Base-by-base conservation (phyloP, 64 coral and sea anemone species). In the Actinia tenebrosa region DNA sequence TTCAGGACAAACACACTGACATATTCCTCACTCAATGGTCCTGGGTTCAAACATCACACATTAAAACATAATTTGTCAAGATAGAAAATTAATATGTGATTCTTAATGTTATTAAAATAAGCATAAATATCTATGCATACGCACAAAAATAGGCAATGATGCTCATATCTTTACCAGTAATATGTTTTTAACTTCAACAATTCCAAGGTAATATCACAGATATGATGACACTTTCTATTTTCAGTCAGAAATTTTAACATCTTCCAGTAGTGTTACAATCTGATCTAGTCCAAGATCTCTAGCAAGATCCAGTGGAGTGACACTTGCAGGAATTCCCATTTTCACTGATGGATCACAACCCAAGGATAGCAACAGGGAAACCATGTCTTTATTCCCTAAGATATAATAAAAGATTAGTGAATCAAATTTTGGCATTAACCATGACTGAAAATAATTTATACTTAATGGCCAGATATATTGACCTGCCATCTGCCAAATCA, bases 271-370 rank as follows among this genome's bases (percentile, higher is more conserved):
- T 46, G 81, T 46, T 46, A 82, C 80, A 27, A 93, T 86, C 3
- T 96, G 91, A 18, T 96, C 72, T 20, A 96, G 78, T 22, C 86
- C 94, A 63, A 96, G 86, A 58, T 96, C 94, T 80, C 83, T 80
- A 69, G 94, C 94, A 69, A 96, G 75, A 26, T 79, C 84, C 60
- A 96, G 42, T 16, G 94, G 91, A 46, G 91, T 91, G 3, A 96
- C 60, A 52, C 90, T 89, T n/a, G 94, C 94, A 15, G 91, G 91
- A 16, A 93, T 71, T 19, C 94, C 94, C 94, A 96, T 96, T 30
- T 93, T 78, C 72, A 82, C 94, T 71, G 50, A 69, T 54, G 45
- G 53, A 80, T 93, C 91, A 91, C 91, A 93, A 44, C 80, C 88
- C 26, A 87, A 60, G 11, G 81, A 71, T 54, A 96, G 64, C 84